Percentiles rank a stretch among this genome's conserved stretches.
Conservation (phyloP, 2,797 vertebrate species). For the Agapornis canus region DNA sequence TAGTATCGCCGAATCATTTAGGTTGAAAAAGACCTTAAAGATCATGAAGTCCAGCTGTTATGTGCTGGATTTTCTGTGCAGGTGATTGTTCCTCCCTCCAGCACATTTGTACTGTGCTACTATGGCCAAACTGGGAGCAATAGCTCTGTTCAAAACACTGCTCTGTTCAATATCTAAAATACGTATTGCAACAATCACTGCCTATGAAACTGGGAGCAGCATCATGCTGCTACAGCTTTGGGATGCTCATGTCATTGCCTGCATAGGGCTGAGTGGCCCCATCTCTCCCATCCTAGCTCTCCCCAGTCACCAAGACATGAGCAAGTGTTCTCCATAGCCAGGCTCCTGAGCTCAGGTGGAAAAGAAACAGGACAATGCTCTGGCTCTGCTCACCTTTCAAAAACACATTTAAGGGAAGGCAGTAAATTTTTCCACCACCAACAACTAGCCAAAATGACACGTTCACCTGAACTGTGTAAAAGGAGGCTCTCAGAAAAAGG, state of each 20-base stretch:
- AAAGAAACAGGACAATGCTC: not conserved
- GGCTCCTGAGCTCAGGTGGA: not conserved
- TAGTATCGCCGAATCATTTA: not conserved
- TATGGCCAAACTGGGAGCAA: not conserved
- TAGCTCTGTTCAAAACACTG: not conserved
- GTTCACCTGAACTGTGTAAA: conserved; percentile 41
- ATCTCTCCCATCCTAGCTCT: not conserved
- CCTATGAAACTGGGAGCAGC: not conserved
- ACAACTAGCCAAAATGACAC: not conserved
- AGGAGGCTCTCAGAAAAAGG: conserved; percentile 24
- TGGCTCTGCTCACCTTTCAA: conserved; percentile 13
- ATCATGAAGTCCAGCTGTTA: not conserved
- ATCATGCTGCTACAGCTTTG: not conserved
- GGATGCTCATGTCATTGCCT: not conserved
- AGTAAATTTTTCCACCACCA: not conserved
- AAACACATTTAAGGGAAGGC: conserved; percentile 30
- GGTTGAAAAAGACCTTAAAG: not conserved
- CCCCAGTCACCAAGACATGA: not conserved
- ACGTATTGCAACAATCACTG: fast-evolving
- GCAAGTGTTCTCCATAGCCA: not conserved
- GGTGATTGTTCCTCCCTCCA: not conserved
- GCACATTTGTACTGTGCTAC: not conserved
- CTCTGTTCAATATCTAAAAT: not conserved
- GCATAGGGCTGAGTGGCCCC: not conserved
- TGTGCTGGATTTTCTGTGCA: not conserved